Evolutionary conservation across 2,888 invertebrate genomes (phyloP), one percentile per base, ranked within the genome.

Genomic region (Megalurothrips usitatus): DNA sequence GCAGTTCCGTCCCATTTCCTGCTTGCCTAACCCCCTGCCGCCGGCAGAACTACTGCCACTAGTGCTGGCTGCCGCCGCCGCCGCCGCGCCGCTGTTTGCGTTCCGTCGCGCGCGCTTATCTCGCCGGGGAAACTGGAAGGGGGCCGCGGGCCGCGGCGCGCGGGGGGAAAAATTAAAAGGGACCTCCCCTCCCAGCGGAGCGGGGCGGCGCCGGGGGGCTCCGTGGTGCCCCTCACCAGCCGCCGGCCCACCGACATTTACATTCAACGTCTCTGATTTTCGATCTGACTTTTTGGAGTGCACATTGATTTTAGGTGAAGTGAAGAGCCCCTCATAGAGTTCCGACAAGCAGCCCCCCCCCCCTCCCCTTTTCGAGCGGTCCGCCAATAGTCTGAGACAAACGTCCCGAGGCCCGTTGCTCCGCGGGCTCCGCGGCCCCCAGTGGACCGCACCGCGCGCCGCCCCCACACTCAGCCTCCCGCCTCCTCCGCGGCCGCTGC

Each of bases 81-180:
- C 6, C 52, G 10, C 58, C 14, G 19, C 58, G 58, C 11, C 14
- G 58, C 78, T 78, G 78, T 34, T 78, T 78, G 34, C 34, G 78
- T 78, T 47, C 78, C 78, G 47, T 43, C 34, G 78, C 34, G 47
- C 34, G 47, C 78, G 78, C 47, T 78, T 47, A 78, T 34, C 78
- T 34, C 19, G 14, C 2, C 78, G 28, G 14, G 19, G 78, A 19
- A 43, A 43, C 3, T 6, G 19, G 19, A n/a, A 78, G 78, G 78
- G 23, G 78, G 78, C 8, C 8, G 28, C 8, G 43, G 78, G 43
- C 34, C 34, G 17, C 28, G 6, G 58, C 58, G 14, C 58, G 58
- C 6, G 58, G 58, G 58, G 58, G 58, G 58, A 58, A 58, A 58
- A 58, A 58, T 58, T 58, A 58, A 0, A 2, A n/a, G 17, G 17